Evolutionary conservation across 2,113 vertebrate genomes (phyloP).

Genomic region (Elephas maximus): DNA sequence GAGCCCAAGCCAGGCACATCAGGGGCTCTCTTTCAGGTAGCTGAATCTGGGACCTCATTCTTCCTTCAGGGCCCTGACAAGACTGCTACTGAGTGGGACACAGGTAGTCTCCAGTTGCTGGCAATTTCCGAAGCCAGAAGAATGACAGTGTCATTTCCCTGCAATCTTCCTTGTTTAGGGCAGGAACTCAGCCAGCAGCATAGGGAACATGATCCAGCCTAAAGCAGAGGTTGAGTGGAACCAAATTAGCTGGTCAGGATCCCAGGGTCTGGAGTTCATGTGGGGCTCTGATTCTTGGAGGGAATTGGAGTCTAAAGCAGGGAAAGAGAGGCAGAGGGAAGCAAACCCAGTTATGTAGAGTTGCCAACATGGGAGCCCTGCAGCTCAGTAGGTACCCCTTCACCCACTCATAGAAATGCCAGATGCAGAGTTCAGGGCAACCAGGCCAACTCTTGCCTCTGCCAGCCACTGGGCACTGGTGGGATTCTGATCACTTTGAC

Average conservation of each 20-base stretch:
- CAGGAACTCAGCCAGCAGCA: neutral
- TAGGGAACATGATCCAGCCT: neutral
- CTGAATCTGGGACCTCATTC: too few relatives aligned
- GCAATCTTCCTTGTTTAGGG: neutral
- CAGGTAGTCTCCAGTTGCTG: neutral
- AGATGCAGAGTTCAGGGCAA: neutral
- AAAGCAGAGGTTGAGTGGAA: neutral
- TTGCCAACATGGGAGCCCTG: neutral
- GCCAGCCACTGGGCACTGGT: neutral
- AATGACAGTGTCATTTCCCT: neutral
- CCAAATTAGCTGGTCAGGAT: neutral
- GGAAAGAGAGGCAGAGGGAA: neutral
- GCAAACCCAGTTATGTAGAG: neutral
- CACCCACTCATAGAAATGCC: neutral
- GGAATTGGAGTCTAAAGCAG: neutral
- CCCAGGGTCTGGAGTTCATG: neutral
- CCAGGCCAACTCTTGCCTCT: neutral
- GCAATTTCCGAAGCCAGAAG: neutral
- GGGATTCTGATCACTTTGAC: neutral
- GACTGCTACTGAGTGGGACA: too few relatives aligned
- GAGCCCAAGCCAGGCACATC: neutral
- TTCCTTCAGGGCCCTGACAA: too few relatives aligned
- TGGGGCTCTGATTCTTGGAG: neutral
- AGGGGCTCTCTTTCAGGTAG: neutral
- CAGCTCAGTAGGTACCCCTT: neutral